A percentile compares a stretch with the other conserved stretches of the same genome.
phyloP scores from a whole-genome alignment of 2,113 vertebrate genomes.

The Semicossyphus pulcher region DNA sequence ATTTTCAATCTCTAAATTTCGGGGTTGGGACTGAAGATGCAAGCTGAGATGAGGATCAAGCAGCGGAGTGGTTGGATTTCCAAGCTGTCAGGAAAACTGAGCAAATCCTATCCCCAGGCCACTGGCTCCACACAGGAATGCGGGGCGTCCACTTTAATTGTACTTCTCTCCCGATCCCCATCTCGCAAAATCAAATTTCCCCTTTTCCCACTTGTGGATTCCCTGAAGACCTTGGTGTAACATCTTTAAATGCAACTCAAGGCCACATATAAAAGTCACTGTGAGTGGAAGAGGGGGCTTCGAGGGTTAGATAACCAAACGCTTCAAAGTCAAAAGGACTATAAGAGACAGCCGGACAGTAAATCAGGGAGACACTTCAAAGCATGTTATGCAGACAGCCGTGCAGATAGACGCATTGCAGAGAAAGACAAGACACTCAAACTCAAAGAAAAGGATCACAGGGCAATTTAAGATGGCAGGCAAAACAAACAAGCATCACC shows the following conservation, averaged over 20 bases:
- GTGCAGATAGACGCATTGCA: conserved; percentile 38
- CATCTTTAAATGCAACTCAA: conserved; percentile 62
- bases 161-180: conserved; percentile 65
- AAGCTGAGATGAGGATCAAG: conserved; percentile 67
- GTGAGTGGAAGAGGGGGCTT: conserved; percentile 55
- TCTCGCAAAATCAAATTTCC: conserved; percentile 77
- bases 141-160: conserved; percentile 71
- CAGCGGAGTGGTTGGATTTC: conserved; percentile 59
- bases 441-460: conserved; percentile 41
- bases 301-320: conserved; percentile 60
- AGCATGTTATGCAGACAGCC: conserved; percentile 61
- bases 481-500: conserved; percentile 56
- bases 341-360: conserved; percentile 69
- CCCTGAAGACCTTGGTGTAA: conserved; percentile 60
- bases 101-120: conserved; percentile 76
- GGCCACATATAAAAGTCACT: conserved; percentile 58
- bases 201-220: conserved; percentile 73
- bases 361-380: conserved; percentile 76
- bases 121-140: conserved; percentile 76
- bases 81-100: conserved; percentile 71
- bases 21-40: conserved; percentile 51
- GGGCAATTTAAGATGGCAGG: conserved; percentile 50
- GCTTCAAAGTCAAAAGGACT: conserved; percentile 71
- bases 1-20: conserved; percentile 52
- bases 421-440: conserved; percentile 36